Evolutionary conservation across 35 echinoderm and acorn worm species (phyloP).

Genomic region (Eucidaris tribuloides): DNA sequence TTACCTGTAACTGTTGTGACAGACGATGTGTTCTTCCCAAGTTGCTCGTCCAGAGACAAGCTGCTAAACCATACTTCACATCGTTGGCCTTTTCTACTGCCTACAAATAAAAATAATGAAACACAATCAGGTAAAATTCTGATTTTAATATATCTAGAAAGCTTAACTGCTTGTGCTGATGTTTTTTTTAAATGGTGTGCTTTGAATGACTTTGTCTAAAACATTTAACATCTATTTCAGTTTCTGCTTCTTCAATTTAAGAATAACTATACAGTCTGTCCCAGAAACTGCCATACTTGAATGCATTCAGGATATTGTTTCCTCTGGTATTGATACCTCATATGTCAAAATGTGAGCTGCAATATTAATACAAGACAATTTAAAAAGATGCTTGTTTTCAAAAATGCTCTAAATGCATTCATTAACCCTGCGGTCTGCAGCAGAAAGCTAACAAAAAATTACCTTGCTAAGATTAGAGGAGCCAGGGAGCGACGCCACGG

Average conservation of each 20-base stretch:
- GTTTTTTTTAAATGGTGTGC: not conserved
- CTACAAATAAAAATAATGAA: not conserved
- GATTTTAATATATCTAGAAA: not conserved
- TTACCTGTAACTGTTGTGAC: slow-evolving; percentile 78
- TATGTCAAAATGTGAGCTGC: too few species aligned
- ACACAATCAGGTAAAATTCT: not conserved
- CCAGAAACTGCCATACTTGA: too few species aligned
- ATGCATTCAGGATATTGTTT: too few species aligned
- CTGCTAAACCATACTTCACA: slow-evolving; percentile 78
- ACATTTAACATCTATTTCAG: not conserved
- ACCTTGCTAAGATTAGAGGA: too few species aligned
- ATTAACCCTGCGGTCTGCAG: too few species aligned
- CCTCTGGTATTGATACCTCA: too few species aligned
- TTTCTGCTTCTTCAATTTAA: not conserved
- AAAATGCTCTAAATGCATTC: too few species aligned
- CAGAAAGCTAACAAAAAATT: too few species aligned
- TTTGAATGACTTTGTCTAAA: not conserved
- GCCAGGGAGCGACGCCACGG: too few species aligned
- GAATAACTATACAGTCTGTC: not conserved
- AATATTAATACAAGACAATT: too few species aligned
- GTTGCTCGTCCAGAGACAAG: slow-evolving; percentile 76
- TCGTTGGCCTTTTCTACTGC: slow-evolving; percentile 77
- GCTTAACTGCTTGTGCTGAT: too few species aligned
- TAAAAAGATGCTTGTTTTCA: too few species aligned
- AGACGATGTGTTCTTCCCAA: slow-evolving; percentile 69